Conservation (phyloP, 1,140 invertebrate species). For the Danaus plexippus region DNA sequence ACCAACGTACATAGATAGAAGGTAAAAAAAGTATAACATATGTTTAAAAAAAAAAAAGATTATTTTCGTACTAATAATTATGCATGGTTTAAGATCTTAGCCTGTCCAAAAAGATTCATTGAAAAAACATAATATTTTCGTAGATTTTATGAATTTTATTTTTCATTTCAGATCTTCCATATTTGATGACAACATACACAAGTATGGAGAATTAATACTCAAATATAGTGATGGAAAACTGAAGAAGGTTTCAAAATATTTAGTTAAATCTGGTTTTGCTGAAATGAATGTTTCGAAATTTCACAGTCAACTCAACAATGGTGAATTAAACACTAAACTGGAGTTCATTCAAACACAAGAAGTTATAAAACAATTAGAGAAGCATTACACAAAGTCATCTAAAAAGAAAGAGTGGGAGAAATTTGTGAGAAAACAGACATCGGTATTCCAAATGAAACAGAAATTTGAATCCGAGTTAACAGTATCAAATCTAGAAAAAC, state of each 20-base stretch:
- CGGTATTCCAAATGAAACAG: conserved; percentile 25
- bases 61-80: not conserved
- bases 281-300: conserved; percentile 30
- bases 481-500: conserved; percentile 29
- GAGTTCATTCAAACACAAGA: conserved; percentile 18
- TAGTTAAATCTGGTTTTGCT: conserved; percentile 35
- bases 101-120: too few relatives aligned
- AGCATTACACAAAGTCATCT: conserved; percentile 19
- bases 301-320: conserved; percentile 28
- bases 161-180: conserved; percentile 42
- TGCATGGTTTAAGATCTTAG: too few relatives aligned
- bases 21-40: conserved; percentile 24
- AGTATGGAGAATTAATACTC: conserved; percentile 50
- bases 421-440: conserved; percentile 31
- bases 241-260: conserved; percentile 26
- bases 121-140: not conserved
- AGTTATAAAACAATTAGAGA: conserved; percentile 32
- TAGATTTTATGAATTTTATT: conserved; percentile 1
- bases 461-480: conserved; percentile 29
- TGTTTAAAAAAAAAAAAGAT: conserved; percentile 2
- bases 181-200: conserved; percentile 56
- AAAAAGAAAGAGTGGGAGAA: conserved; percentile 25
- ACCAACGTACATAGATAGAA: conserved; percentile 39
- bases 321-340: conserved; percentile 36
- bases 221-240: conserved; percentile 26